Percentiles rank a stretch among this genome's conserved stretches.
These are phyloP conservation scores for Hassar affinis DNA, from an alignment of 2,113 vertebrate species.

Conservation along the genomic window DNA sequence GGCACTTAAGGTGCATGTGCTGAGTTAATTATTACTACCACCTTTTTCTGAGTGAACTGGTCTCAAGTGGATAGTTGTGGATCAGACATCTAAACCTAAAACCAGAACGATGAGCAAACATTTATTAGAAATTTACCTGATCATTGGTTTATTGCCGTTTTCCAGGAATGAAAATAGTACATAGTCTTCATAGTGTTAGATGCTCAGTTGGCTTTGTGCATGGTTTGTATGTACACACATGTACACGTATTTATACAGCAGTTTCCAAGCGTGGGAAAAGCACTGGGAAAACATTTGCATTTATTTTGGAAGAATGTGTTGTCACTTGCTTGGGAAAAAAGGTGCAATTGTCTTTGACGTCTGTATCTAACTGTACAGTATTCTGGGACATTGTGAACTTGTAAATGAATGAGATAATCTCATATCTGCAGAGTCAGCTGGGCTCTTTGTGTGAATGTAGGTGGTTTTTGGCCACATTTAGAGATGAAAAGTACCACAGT, in stretches of 20 bases:
- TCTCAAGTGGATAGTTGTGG: background rate
- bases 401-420: background rate
- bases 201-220: background rate
- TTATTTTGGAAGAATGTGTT: background rate
- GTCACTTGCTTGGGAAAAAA: background rate
- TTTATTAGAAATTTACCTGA: background rate
- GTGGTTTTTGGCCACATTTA: background rate
- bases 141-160: background rate
- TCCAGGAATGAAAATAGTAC: background rate
- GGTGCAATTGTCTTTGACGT: background rate
- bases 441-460: background rate
- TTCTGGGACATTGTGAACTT: background rate
- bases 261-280: background rate
- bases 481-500: background rate
- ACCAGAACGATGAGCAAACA: background rate
- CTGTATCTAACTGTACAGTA: background rate
- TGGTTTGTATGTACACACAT: too few relatives aligned
- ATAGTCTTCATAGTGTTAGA: background rate
- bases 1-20: background rate
- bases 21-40: background rate
- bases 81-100: background rate
- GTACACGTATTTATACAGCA: background rate
- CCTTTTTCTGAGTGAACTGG: background rate
- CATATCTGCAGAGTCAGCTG: background rate
- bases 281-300: background rate